Percentiles rank a stretch among this genome's conserved stretches.
Conservation (phyloP, 2,113 vertebrate genomes). For the Sylvia atricapilla region DNA sequence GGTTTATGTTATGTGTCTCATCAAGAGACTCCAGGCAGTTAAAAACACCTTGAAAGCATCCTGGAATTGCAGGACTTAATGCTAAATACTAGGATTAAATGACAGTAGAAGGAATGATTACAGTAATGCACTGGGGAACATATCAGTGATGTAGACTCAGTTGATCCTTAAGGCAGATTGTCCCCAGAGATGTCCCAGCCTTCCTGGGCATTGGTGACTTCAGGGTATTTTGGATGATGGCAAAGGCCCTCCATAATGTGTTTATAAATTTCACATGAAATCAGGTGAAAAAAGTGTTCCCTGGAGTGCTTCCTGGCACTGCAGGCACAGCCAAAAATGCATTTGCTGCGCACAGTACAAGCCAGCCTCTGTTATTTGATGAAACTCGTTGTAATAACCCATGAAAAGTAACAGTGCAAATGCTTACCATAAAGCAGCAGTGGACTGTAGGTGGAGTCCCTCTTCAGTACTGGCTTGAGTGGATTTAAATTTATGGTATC, state of each 20-base stretch:
- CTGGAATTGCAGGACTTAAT: not conserved
- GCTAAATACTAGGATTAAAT: not conserved
- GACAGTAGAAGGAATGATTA: not conserved
- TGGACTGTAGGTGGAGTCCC: not conserved
- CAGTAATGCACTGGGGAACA: not conserved
- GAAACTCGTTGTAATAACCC: not conserved
- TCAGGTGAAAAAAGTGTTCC: not conserved
- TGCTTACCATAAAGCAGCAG: not conserved
- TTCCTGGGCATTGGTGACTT: not conserved
- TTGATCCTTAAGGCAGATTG: not conserved
- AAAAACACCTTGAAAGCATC: not conserved
- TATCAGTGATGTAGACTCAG: not conserved
- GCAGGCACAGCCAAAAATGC: not conserved
- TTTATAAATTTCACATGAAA: not conserved
- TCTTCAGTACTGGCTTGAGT: not conserved
- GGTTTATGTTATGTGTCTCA: not conserved
- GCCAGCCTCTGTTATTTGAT: not conserved
- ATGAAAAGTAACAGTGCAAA: not conserved
- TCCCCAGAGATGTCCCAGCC: not conserved
- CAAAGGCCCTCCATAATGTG: not conserved
- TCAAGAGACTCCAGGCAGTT: not conserved
- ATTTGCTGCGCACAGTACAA: not conserved
- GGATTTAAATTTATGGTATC: not conserved
- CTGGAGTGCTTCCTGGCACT: not conserved
- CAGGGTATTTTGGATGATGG: not conserved